phyloP scores from a whole-genome alignment of 2,797 vertebrate species.

The Dallia pectoralis region DNA sequence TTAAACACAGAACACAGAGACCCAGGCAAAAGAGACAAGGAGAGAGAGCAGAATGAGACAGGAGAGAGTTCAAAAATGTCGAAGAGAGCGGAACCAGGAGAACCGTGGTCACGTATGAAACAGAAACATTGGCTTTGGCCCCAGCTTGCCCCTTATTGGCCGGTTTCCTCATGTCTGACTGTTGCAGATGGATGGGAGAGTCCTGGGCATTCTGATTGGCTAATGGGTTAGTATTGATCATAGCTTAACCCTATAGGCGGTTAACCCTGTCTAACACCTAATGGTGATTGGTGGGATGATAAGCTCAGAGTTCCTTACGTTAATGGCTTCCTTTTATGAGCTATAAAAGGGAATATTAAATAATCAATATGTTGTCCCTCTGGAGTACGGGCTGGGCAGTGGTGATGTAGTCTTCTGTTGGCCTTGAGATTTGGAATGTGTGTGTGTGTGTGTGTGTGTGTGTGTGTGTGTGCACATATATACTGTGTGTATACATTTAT shows the following conservation, averaged over 20 bases:
- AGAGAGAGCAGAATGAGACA: neutral
- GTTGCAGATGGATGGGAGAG: constrained; percentile 11
- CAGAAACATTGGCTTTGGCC: neutral
- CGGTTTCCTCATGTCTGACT: neutral
- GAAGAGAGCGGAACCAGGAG: too few relatives aligned
- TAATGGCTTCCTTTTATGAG: constrained; percentile 61
- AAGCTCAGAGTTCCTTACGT: constrained; percentile 28
- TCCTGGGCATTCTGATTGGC: constrained; percentile 21
- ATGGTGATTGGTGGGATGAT: constrained; percentile 53
- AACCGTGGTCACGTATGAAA: neutral
- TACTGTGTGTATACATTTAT: constrained; percentile 4
- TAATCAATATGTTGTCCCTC: constrained; percentile 54
- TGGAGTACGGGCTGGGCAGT: constrained; percentile 1
- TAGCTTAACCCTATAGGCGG: constrained; percentile 31
- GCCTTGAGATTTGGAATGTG: constrained; percentile 9
- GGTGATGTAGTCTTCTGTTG: constrained; percentile 31
- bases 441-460: constrained; percentile 9
- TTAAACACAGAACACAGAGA: constrained; percentile 7
- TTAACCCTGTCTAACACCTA: constrained; percentile 36
- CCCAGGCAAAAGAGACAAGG: neutral
- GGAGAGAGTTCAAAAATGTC: neutral
- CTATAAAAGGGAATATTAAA: constrained; percentile 57
- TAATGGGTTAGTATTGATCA: constrained; percentile 15
- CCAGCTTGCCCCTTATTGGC: constrained; percentile 17
- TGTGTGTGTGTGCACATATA: constrained; percentile 22